These are phyloP conservation scores for Ashinkailepas kermadecensis DNA, from an alignment of 2,888 invertebrate genomes.

Conservation along the genomic window DNA sequence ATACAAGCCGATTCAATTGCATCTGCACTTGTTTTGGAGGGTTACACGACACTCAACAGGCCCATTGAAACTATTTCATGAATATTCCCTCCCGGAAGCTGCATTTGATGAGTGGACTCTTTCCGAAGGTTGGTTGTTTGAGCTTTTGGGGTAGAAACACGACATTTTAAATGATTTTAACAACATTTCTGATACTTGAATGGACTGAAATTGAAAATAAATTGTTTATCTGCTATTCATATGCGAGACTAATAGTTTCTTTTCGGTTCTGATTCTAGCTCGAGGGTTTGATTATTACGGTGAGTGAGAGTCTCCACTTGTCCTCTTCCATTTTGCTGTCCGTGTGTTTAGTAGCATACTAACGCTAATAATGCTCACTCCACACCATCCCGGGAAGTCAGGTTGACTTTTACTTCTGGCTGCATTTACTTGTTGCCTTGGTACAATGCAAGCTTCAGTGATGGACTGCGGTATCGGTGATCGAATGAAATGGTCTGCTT, in stretches of 20 bases:
- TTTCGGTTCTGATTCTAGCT: background rate
- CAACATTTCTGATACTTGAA: no score
- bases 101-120: constrained; percentile 9
- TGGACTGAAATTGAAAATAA: background rate
- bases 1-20: background rate
- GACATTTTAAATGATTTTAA: no score
- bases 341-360: background rate
- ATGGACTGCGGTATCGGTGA: background rate
- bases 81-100: background rate
- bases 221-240: background rate
- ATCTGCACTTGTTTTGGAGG: background rate
- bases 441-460: background rate
- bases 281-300: constrained; percentile 21
- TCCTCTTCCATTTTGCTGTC: background rate
- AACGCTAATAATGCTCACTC: background rate
- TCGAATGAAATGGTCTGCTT: background rate
- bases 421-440: background rate
- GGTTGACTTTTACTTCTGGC: background rate
- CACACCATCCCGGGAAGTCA: background rate
- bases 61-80: no score
- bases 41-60: background rate
- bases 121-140: background rate
- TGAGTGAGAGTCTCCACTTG: background rate
- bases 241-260: background rate
- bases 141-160: background rate